These are phyloP conservation scores for Chloroceryle amazona DNA, from an alignment of 2,797 vertebrate species.

Conservation along the genomic window DNA sequence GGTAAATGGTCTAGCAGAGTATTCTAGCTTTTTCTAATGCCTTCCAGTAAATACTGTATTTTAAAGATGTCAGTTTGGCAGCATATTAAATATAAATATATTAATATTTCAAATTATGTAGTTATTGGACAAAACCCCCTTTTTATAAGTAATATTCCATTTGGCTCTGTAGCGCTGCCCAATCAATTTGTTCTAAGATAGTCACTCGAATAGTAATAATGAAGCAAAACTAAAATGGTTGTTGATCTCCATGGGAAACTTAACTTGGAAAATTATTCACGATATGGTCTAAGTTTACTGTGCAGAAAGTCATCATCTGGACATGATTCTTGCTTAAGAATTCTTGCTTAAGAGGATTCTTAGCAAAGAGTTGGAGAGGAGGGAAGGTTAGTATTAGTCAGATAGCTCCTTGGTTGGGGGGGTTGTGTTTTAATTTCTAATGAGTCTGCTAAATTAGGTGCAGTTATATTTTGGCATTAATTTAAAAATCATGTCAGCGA, in stretches of 20 bases:
- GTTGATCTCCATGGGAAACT: constrained; percentile 44
- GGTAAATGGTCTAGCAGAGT: background rate
- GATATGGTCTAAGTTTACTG: background rate
- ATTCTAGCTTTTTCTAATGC: background rate
- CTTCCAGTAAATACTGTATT: background rate
- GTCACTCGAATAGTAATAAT: constrained; percentile 9
- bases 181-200: constrained; percentile 16
- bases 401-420: background rate
- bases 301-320: background rate
- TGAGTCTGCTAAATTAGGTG: background rate
- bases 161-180: constrained; percentile 8
- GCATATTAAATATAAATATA: background rate
- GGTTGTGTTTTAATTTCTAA: background rate
- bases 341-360: background rate
- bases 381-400: background rate
- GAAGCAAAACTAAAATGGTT: constrained; percentile 54
- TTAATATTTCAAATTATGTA: background rate
- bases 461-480: background rate
- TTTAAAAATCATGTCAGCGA: background rate
- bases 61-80: background rate
- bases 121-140: background rate
- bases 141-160: background rate
- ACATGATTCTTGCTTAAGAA: background rate
- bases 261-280: constrained; percentile 65
- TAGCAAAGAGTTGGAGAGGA: background rate